Percentiles rank a stretch among this genome's conserved stretches.
Evolutionary conservation across 2,113 vertebrate genomes (phyloP).

Genomic region (Xerus inauris): DNA sequence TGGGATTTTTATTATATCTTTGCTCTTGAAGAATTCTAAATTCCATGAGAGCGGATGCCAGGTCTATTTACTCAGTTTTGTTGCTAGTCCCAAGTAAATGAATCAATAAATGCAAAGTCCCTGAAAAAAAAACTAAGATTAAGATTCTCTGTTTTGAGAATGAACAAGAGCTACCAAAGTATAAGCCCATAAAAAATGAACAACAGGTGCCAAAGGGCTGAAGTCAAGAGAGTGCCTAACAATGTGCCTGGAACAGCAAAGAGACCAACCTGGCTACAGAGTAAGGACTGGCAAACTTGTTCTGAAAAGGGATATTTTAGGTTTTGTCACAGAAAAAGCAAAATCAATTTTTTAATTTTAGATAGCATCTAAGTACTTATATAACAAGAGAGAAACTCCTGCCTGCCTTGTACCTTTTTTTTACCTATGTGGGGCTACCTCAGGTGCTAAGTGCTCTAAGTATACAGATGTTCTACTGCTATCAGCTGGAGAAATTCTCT

Average conservation of each 20-base stretch:
- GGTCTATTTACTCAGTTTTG: background rate
- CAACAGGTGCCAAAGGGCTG: background rate
- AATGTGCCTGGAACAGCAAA: background rate
- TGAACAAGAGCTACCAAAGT: background rate
- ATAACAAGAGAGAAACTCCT: background rate
- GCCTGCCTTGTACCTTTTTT: background rate
- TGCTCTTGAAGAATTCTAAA: background rate
- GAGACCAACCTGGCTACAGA: background rate
- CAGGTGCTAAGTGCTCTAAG: background rate
- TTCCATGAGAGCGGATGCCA: background rate
- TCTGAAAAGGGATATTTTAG: background rate
- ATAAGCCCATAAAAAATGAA: background rate
- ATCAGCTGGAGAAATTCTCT: background rate
- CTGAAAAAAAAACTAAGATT: constrained; percentile 1
- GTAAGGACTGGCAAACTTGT: background rate
- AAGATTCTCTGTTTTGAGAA: constrained; percentile 11
- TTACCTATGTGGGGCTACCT: background rate
- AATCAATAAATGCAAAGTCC: background rate
- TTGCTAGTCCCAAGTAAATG: background rate
- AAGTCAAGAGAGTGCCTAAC: background rate
- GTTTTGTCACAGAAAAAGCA: background rate
- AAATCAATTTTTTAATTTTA: background rate
- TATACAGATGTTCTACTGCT: background rate
- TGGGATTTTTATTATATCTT: background rate
- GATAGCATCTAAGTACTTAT: background rate